These are phyloP conservation scores for Hyperopisus bebe DNA, from an alignment of 2,113 vertebrate species.

Conservation along the genomic window DNA sequence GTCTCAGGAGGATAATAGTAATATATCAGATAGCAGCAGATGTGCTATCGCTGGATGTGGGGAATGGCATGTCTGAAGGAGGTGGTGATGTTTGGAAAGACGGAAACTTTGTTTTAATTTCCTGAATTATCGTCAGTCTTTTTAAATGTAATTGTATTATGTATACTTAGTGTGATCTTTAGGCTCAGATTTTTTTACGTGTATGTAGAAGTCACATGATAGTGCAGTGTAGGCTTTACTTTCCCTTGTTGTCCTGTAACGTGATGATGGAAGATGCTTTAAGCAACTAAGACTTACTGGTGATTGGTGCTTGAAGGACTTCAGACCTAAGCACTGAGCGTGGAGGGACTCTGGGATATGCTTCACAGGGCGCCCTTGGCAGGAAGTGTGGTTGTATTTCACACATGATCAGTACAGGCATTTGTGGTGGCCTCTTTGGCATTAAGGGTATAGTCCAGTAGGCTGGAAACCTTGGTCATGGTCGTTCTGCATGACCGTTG, in stretches of 20 bases:
- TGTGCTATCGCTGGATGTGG: background rate
- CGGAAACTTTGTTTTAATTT: background rate
- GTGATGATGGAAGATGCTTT: background rate
- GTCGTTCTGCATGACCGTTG: background rate
- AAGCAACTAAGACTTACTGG: background rate
- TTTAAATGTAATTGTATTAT: background rate
- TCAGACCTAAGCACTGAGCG: slow-evolving; percentile 9
- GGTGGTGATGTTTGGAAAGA: background rate
- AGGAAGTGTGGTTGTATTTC: slow-evolving; percentile 34
- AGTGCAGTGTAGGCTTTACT: background rate
- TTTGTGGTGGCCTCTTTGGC: background rate
- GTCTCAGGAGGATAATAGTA: too few relatives aligned
- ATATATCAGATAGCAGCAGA: background rate
- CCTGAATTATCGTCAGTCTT: background rate
- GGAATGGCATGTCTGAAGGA: background rate
- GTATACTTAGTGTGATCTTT: background rate
- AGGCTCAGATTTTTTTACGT: background rate
- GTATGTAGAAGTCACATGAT: background rate
- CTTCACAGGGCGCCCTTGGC: slow-evolving; percentile 16
- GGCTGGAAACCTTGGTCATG: background rate
- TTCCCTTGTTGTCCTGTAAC: background rate
- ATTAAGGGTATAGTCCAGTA: background rate
- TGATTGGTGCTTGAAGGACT: background rate
- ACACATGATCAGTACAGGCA: slow-evolving; percentile 24
- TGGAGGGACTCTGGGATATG: background rate